Evolutionary conservation across 2,113 vertebrate species (phyloP).

Genomic region (Sceloporus tristichus): DNA sequence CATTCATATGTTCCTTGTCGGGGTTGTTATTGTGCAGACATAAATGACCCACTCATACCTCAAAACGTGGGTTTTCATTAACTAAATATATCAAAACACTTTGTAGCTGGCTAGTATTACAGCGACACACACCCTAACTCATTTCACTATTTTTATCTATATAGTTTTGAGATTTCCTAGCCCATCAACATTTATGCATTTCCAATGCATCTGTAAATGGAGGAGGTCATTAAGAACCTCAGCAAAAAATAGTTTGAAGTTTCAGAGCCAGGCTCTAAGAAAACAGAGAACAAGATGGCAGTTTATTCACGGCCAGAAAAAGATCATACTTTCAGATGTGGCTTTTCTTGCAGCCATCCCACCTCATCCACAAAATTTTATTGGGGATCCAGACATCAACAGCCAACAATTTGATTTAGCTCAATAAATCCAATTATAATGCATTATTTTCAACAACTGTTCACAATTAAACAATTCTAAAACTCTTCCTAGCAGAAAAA

Average conservation of each 20-base stretch:
- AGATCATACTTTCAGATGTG: not conserved
- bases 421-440: not conserved
- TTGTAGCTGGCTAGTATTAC: conserved; percentile 67
- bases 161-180: conserved; percentile 40
- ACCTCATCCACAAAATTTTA: not conserved
- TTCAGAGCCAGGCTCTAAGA: not conserved
- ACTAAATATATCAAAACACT: conserved; percentile 68
- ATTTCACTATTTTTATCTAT: conserved; percentile 25
- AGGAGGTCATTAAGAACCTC: not conserved
- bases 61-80: conserved; percentile 75
- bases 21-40: conserved; percentile 69
- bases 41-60: conserved; percentile 77
- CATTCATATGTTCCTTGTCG: conserved; percentile 77
- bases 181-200: not conserved
- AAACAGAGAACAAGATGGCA: conserved; percentile 25
- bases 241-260: conserved; percentile 6
- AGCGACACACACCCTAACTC: conserved; percentile 15
- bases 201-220: not conserved
- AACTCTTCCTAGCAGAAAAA: not conserved
- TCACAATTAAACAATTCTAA: not conserved
- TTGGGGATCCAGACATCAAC: not conserved
- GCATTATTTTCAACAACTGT: not conserved
- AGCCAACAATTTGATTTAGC: no score
- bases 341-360: not conserved
- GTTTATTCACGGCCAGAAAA: conserved; percentile 11